These are phyloP conservation scores for Volucella zonaria DNA, from an alignment of 2,888 invertebrate species.

Conservation along the genomic window DNA sequence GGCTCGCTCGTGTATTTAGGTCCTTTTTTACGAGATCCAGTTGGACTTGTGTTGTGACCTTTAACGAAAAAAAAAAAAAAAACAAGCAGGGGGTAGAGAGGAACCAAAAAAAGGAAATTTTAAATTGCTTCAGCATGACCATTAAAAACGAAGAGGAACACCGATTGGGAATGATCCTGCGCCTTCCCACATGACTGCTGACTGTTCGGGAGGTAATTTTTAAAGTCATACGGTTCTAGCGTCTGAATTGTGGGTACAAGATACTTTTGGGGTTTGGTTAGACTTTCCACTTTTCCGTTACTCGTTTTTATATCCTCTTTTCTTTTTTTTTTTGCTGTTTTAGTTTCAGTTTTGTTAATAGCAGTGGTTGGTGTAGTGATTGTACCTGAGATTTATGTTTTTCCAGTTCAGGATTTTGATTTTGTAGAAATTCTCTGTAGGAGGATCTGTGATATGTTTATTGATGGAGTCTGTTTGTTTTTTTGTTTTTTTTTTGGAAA, in stretches of 20 bases:
- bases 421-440: neutral
- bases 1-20: slow-evolving; percentile 19
- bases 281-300: neutral
- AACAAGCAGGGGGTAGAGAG: no score
- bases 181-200: slow-evolving; percentile 45
- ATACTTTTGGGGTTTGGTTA: slow-evolving; percentile 44
- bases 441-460: slow-evolving; percentile 10
- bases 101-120: slow-evolving; percentile 3
- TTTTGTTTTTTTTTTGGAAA: neutral
- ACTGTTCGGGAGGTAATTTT: slow-evolving; percentile 50
- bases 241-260: slow-evolving; percentile 41
- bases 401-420: slow-evolving; percentile 31
- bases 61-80: neutral
- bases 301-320: neutral
- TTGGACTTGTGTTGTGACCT: slow-evolving; percentile 6
- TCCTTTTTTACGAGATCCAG: slow-evolving; percentile 19
- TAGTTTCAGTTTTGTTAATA: slow-evolving; percentile 41
- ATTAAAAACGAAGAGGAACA: slow-evolving; percentile 44
- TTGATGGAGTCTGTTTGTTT: slow-evolving; percentile 5
- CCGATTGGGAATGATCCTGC: slow-evolving; percentile 11
- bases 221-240: slow-evolving; percentile 44
- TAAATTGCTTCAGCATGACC: slow-evolving; percentile 57
- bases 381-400: slow-evolving; percentile 59
- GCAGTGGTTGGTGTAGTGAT: slow-evolving; percentile 47
- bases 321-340: neutral